These are phyloP conservation scores for Trematomus loennbergii DNA, from an alignment of 2,113 vertebrate species.

Conservation along the genomic window DNA sequence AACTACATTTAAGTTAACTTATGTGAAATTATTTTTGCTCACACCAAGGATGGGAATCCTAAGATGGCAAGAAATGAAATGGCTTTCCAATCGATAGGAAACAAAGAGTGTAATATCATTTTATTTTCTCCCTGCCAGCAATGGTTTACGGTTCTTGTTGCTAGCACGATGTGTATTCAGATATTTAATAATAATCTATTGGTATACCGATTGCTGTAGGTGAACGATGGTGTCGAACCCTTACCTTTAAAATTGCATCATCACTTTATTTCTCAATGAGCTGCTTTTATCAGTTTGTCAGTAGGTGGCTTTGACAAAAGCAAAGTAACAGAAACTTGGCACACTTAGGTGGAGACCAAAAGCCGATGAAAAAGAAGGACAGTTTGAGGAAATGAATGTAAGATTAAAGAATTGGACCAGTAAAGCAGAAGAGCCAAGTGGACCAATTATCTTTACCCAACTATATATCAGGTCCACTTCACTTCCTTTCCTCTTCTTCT, in stretches of 20 bases:
- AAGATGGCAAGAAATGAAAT: background rate
- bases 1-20: background rate
- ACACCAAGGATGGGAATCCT: background rate
- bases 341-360: constrained; percentile 1
- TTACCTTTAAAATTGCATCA: background rate
- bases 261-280: background rate
- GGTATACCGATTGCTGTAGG: background rate
- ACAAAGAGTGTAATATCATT: background rate
- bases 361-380: constrained; percentile 4
- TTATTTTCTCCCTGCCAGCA: background rate
- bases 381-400: background rate
- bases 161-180: background rate
- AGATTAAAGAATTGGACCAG: background rate
- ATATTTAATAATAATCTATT: background rate
- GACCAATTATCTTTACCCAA: background rate
- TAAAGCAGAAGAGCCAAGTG: constrained; percentile 1
- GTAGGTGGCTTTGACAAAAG: background rate
- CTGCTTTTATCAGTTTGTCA: background rate
- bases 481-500: background rate
- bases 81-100: background rate
- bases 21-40: background rate
- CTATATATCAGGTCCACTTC: background rate
- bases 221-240: background rate
- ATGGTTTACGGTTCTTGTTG: background rate
- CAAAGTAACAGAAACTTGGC: constrained; percentile 12